Percentiles rank a stretch among this genome's conserved stretches.
Conservation (phyloP, 2,888 invertebrate species). For the Stomorhina lunata region DNA sequence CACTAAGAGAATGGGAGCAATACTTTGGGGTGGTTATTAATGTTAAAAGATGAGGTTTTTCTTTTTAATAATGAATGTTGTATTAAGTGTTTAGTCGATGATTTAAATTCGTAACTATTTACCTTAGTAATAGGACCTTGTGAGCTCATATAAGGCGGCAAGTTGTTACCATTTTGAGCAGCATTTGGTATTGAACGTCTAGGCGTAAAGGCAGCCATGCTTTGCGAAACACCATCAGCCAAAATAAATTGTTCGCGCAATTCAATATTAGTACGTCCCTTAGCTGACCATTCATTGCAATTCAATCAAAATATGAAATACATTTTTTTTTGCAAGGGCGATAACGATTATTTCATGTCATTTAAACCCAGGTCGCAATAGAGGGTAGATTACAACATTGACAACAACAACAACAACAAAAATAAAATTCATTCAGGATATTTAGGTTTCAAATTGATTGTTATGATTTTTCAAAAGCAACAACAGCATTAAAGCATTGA, state of each 20-base stretch:
- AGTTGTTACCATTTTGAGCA: slow-evolving; percentile 80
- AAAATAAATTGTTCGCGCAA: slow-evolving; percentile 99
- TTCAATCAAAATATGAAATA: slow-evolving; percentile 48
- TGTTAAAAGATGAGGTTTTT: slow-evolving; percentile 40
- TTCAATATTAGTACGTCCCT: slow-evolving; percentile 99
- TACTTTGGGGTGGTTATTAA: slow-evolving; percentile 55
- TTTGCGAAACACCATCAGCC: slow-evolving; percentile 98
- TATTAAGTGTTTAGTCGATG: slow-evolving; percentile 46
- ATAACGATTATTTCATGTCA: slow-evolving; percentile 36
- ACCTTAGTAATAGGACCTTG: slow-evolving; percentile 99
- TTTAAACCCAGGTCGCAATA: slow-evolving; percentile 49
- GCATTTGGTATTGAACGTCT: slow-evolving; percentile 93
- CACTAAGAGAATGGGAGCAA: slow-evolving; percentile 30
- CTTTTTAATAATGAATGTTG: slow-evolving; percentile 51
- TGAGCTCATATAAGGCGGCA: slow-evolving; percentile 81
- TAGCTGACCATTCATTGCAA: slow-evolving; percentile 84
- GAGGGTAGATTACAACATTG: slow-evolving; percentile 48
- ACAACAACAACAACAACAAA: slow-evolving; percentile 45
- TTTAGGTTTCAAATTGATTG: slow-evolving; percentile 29
- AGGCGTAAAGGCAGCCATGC: slow-evolving; percentile 98
- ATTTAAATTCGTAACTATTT: slow-evolving; percentile 72
- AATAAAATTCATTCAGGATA: slow-evolving; percentile 57
- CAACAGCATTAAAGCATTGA: slow-evolving; percentile 48
- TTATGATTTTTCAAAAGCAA: slow-evolving; percentile 53
- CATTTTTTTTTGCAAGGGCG: slow-evolving; percentile 12